A percentile compares a stretch with the other conserved stretches of the same genome.
Conservation (phyloP, 2,888 invertebrate species). For the Pterostichus niger region DNA sequence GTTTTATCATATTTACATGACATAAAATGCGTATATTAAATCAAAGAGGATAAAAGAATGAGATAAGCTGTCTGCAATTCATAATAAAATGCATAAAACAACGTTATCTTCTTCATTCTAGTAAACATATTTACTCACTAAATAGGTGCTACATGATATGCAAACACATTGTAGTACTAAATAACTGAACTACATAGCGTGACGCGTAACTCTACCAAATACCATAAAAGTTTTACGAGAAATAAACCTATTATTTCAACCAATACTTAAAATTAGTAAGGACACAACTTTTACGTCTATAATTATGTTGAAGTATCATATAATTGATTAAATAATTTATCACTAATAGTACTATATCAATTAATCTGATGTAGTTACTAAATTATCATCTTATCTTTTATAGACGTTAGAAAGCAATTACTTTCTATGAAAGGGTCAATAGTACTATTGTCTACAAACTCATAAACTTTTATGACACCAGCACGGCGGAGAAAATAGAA, state of each 20-base stretch:
- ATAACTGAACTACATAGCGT: not conserved
- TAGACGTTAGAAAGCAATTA: not conserved
- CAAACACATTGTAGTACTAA: not conserved
- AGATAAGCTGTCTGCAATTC: constrained; percentile 17
- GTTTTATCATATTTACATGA: not conserved
- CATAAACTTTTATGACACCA: constrained; percentile 38
- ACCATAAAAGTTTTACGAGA: no score
- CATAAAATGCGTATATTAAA: not conserved
- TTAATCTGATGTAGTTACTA: not conserved
- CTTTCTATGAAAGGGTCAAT: constrained; percentile 28
- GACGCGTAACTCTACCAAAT: not conserved
- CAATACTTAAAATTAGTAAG: no score
- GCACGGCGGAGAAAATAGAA: constrained; percentile 37
- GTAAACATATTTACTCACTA: constrained; percentile 11
- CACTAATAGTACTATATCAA: constrained; percentile 2
- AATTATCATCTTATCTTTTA: not conserved
- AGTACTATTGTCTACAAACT: constrained; percentile 24
- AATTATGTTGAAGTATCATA: no score
- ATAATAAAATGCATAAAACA: constrained; percentile 18
- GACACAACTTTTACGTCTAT: no score
- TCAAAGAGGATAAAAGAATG: not conserved
- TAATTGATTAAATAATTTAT: no score
- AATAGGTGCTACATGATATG: not conserved
- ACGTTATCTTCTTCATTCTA: not conserved
- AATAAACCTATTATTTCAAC: no score